Conservation (phyloP, 2,113 vertebrate genomes). For the Cranoglanis bouderius region DNA sequence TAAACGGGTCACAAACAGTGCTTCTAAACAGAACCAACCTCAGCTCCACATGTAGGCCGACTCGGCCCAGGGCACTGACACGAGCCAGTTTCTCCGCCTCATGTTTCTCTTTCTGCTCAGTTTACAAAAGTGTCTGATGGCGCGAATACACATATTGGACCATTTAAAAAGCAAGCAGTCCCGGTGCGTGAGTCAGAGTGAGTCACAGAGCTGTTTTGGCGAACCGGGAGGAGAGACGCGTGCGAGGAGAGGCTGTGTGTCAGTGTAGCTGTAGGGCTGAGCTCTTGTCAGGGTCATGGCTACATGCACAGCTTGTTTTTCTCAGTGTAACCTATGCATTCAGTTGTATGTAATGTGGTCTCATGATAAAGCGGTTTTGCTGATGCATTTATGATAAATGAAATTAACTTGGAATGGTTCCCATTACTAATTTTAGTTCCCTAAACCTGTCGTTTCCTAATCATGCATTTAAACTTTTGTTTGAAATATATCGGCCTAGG, state of each 20-base stretch:
- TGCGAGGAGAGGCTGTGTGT: conserved; percentile 29
- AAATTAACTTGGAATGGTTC: background rate
- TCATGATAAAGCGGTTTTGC: background rate
- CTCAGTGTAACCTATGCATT: background rate
- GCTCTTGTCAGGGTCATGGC: conserved; percentile 16
- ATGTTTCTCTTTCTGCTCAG: conserved; percentile 51
- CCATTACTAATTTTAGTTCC: background rate
- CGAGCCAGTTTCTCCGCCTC: conserved; percentile 36
- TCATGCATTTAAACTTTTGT: background rate
- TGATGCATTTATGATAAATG: background rate
- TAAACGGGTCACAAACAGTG: conserved; percentile 6
- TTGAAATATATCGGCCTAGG: background rate
- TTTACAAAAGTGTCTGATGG: conserved; percentile 53
- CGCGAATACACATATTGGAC: conserved; percentile 52
- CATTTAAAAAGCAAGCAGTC: conserved; percentile 69
- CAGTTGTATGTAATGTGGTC: background rate
- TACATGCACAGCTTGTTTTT: conserved; percentile 26
- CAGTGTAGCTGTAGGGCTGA: background rate
- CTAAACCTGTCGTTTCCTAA: background rate
- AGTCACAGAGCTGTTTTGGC: conserved; percentile 68
- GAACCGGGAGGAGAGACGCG: conserved; percentile 37
- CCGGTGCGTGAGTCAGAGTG: conserved; percentile 62
- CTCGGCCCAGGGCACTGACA: conserved; percentile 12
- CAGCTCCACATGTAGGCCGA: conserved; percentile 29
- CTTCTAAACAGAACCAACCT: conserved; percentile 34